phyloP scores from a whole-genome alignment of 2,797 vertebrate genomes.

The Telmatherina bonti region DNA sequence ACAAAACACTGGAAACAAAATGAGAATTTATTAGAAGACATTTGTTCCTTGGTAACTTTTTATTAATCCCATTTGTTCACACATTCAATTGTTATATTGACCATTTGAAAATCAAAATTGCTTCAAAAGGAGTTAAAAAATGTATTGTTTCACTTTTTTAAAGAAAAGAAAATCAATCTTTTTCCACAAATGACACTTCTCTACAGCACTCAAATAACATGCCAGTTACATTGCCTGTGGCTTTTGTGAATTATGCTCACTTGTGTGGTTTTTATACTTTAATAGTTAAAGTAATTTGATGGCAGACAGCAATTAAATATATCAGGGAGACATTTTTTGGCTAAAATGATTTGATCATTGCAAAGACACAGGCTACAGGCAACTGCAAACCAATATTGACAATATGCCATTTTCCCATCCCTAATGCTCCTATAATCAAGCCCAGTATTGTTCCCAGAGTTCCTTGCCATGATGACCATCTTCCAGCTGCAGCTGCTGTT shows the following conservation, averaged over 20 bases:
- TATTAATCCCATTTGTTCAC: background rate
- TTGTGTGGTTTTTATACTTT: too few relatives aligned
- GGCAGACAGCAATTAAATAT: too few relatives aligned
- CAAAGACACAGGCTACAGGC: slow-evolving; percentile 64
- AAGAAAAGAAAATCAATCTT: background rate
- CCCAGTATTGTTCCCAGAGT: slow-evolving; percentile 57
- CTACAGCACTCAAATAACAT: background rate
- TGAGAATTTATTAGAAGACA: background rate
- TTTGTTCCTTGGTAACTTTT: background rate
- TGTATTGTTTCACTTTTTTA: too few relatives aligned
- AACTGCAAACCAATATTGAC: slow-evolving; percentile 73
- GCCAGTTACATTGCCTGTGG: background rate
- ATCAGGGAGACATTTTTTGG: background rate
- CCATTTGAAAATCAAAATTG: background rate
- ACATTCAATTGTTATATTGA: background rate
- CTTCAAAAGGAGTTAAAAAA: background rate
- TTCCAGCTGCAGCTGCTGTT: slow-evolving; percentile 44
- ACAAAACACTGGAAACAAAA: background rate
- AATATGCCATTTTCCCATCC: slow-evolving; percentile 58
- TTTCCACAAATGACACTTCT: background rate
- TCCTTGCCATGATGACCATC: slow-evolving; percentile 58
- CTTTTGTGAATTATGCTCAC: background rate
- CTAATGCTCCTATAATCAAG: slow-evolving; percentile 58
- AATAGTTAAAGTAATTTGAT: too few relatives aligned
- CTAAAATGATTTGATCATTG: slow-evolving; percentile 67